phyloP scores from a whole-genome alignment of 1,140 invertebrate genomes.

The Drosophila azteca region DNA sequence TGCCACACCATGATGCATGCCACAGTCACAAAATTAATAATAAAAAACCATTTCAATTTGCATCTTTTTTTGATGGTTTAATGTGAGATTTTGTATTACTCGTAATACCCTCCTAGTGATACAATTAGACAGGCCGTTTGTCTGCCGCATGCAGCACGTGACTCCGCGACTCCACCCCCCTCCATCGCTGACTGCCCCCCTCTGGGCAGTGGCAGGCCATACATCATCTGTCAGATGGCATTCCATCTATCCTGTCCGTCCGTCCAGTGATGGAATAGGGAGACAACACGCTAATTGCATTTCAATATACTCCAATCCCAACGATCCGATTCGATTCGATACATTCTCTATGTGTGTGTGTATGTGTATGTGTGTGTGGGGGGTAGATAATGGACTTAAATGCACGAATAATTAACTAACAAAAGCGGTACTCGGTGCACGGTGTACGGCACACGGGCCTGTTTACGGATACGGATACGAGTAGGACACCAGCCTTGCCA shows the following conservation, averaged over 20 bases:
- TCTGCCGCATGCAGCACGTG: conserved; percentile 30
- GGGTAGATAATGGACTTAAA: conserved; percentile 75
- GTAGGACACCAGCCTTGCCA: not conserved
- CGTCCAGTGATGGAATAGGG: too few relatives aligned
- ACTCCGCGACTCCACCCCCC: not conserved
- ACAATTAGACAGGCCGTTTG: conserved; percentile 43
- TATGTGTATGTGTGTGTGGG: too few relatives aligned
- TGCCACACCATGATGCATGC: conserved; percentile 44
- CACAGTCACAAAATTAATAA: not conserved
- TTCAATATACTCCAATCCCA: conserved; percentile 52
- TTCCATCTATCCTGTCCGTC: too few relatives aligned
- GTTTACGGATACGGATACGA: not conserved
- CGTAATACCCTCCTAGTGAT: conserved; percentile 6
- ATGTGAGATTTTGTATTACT: conserved; percentile 31
- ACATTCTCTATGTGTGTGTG: too few relatives aligned
- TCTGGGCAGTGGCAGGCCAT: conserved; percentile 2
- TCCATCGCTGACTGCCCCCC: too few relatives aligned
- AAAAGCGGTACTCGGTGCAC: conserved; percentile 36
- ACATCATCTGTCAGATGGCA: conserved; percentile 17
- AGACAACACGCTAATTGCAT: conserved; percentile 70
- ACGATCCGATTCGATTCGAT: too few relatives aligned
- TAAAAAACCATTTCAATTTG: conserved; percentile 61
- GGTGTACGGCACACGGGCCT: not conserved
- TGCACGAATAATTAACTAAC: conserved; percentile 75
- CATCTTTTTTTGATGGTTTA: conserved; percentile 24